Evolutionary conservation across 64 coral and sea anemone species (phyloP), one percentile per base, ranked within the genome.

Genomic region (Dendrophyllia cribrosa): DNA sequence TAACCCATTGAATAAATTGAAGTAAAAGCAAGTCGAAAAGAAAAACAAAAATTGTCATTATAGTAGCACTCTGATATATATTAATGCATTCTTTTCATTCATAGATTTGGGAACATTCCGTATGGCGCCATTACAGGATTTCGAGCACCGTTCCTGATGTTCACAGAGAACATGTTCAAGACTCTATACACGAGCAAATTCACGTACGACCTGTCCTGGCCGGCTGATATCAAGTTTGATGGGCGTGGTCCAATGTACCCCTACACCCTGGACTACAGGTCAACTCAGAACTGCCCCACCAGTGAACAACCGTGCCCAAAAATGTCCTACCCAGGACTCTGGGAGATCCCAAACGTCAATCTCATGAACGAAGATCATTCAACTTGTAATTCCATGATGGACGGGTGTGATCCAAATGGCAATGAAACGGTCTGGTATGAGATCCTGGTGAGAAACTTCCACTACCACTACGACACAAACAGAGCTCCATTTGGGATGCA

Each of bases 401-500:
- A 95, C 56, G 94, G 47, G 0, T 96, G 94, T 34, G 77, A 91
- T 46, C 85, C 86, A 17, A 14, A 43, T 19, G 94, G 66, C 3
- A 88, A 92, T 43, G 72, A 9, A 12, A 76, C 60, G 0, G 64
- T 65, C 17, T 96, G 94, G 94, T 88, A 75, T 25, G 94, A 96
- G 13, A 92, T 89, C 21, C 64, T 86, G 47, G 13, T 22, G 9
- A 61, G 71, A 51, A 76, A 72, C 86, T 73, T 88, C 48, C 64
- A 93, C 34, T 69, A 87, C 22, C 94, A 96, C 26, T 96, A 88
- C 51, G 68, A 96, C 72, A 77, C 59, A 0, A 96, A 96, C 77
- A 47, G 90, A 2, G 86, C 94, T 20, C 94, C 94, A 0, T 96
- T 96, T 71, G 94, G 94, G 22, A 68, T 96, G 90, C 94, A 92